Base-by-base conservation (phyloP, 2,797 vertebrate species). In the Esox masquinongy region DNA sequence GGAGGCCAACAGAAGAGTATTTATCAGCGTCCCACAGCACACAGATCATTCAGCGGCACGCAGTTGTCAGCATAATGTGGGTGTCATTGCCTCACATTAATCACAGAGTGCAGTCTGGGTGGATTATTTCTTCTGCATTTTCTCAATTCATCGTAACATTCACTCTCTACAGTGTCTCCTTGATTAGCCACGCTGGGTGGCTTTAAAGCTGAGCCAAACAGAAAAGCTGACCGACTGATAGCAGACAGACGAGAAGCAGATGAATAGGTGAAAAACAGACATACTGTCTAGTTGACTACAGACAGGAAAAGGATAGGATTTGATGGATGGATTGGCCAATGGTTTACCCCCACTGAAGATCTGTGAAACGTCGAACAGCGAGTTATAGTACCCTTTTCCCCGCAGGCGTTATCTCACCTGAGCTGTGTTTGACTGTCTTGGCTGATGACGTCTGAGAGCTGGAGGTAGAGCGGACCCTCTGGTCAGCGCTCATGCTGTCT, bases 351-450 rank as follows among this genome's bases (percentile, higher is more conserved):
- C 24, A 17, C 63, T 66, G 26, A 66, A 31, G 7, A 19, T 12
- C 3, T 0, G 12, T 19, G 29, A 66, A 66, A 49, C 16, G n/a
- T 15, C 68, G 22, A 63, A 70, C 56, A 63, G 36, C 24, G n/a
- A 47, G 43, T 47, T 11, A 39, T 29, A 69, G n/a, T 7, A 22
- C 11, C 56, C 1, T 7, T 53, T 51, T 34, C 59, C 9, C 29
- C 19, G 34, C 15, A 36, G 59, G 43, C 24, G 15, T 34, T 47
- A 74, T 66, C 72, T 31, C 26, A 64, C 94, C 94, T 78, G 95
- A 91, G 91, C 93, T 97, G 93, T 97, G 96, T 92, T 96, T 94
- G 82, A 93, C 94, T 86, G 96, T 95, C 88, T 96, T 95, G 92
- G 96, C 96, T 88, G 94, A 92, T 61, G 89, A 94, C 61, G 92